Conservation (phyloP, 2,888 invertebrate genomes). For the Campoletis raptor region DNA sequence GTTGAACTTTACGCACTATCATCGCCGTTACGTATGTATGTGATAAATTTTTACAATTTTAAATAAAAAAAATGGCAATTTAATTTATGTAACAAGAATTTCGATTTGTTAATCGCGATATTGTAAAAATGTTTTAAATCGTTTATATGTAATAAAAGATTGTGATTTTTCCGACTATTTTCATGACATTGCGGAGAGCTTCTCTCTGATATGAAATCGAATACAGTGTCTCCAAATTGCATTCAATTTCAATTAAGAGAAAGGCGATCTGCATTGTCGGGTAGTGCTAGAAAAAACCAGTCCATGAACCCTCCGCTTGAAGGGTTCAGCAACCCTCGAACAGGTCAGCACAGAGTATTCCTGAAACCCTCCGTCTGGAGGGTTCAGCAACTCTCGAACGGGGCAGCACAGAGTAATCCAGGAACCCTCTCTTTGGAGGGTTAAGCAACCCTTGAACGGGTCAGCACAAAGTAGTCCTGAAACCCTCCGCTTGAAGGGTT, state of each 20-base stretch:
- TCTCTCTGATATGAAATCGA: conserved; percentile 6
- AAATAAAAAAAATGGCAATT: not conserved
- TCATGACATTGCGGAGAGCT: not conserved
- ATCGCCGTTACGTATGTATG: not conserved
- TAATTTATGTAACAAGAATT: conserved; percentile 5
- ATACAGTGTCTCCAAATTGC: not conserved
- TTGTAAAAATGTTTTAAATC: not conserved
- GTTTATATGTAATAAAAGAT: conserved; percentile 17
- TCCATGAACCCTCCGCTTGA: not conserved
- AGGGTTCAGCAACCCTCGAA: not conserved
- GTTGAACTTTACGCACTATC: not conserved
- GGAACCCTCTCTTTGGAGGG: conserved; percentile 5
- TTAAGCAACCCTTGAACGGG: not conserved
- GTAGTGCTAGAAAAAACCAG: conserved; percentile 5
- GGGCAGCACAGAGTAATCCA: too few relatives aligned
- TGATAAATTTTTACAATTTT: not conserved
- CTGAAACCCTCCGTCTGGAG: not conserved
- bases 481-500: not conserved
- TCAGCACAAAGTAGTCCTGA: not conserved
- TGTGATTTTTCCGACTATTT: not conserved
- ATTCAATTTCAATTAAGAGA: not conserved
- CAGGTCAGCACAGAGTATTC: not conserved
- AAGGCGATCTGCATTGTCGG: not conserved
- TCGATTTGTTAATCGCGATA: not conserved
- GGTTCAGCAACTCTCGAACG: not conserved